These are phyloP conservation scores for Drosophila tropicalis DNA, from an alignment of 1,140 invertebrate species.

Conservation along the genomic window DNA sequence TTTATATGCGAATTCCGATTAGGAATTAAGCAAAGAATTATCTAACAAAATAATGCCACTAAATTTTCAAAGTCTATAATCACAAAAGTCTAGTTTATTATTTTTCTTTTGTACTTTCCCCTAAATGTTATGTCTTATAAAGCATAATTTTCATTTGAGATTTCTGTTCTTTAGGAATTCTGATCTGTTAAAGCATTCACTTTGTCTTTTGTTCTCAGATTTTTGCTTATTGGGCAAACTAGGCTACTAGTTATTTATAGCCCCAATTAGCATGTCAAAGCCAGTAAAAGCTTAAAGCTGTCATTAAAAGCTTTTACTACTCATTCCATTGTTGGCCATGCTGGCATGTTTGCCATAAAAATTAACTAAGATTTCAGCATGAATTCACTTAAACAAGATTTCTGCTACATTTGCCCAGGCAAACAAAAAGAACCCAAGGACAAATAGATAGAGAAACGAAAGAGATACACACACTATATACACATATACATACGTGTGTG, in stretches of 20 bases:
- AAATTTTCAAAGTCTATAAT: no score
- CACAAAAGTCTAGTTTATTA: no score
- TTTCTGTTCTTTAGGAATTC: neutral
- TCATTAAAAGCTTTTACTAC: constrained; percentile 35
- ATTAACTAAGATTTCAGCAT: constrained; percentile 62
- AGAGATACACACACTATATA: constrained; percentile 3
- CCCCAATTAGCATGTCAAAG: constrained; percentile 46
- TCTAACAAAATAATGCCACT: no score
- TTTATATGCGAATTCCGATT: no score
- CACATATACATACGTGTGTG: neutral
- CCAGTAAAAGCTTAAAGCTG: constrained; percentile 30
- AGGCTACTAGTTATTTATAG: constrained; percentile 37
- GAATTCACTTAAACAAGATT: constrained; percentile 60
- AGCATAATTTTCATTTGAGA: neutral
- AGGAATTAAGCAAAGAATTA: no score
- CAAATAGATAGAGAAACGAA: constrained; percentile 25
- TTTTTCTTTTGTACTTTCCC: no score
- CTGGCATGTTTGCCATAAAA: constrained; percentile 58
- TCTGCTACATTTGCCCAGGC: constrained; percentile 56
- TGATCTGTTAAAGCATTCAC: constrained; percentile 3
- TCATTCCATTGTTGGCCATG: constrained; percentile 23
- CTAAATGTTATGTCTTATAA: neutral
- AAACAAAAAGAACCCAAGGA: constrained; percentile 42
- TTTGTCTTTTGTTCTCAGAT: neutral
- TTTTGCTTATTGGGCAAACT: constrained; percentile 11